These are phyloP conservation scores for Leucophenga varia DNA, from an alignment of 1,140 invertebrate genomes.

Conservation along the genomic window DNA sequence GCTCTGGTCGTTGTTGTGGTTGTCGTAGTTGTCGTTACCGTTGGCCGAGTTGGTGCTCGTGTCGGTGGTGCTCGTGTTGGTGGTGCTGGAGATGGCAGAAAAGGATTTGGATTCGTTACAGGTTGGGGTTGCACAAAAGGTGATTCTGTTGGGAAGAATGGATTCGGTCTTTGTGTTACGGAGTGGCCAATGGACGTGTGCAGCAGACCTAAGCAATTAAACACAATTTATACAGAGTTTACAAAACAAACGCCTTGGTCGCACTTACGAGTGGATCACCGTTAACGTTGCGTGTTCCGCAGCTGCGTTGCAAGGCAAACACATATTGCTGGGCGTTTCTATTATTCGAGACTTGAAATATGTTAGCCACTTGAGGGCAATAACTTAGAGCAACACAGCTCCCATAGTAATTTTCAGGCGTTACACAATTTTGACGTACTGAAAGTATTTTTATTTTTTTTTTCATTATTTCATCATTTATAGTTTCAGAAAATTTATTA, in stretches of 20 bases:
- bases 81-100: neutral
- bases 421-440: conserved; percentile 42
- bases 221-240: neutral
- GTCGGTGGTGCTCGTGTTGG: neutral
- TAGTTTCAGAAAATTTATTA: too few species aligned
- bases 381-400: conserved; percentile 39
- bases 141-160: conserved; percentile 27
- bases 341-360: conserved; percentile 29
- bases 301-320: conserved; percentile 36
- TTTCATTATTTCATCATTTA: neutral
- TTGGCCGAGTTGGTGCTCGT: neutral
- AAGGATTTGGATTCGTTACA: neutral
- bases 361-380: conserved; percentile 41
- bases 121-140: conserved; percentile 17
- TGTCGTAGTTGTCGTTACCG: conserved; percentile 11
- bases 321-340: conserved; percentile 37
- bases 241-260: neutral
- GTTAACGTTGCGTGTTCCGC: conserved; percentile 38
- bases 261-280: conserved; percentile 47
- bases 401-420: conserved; percentile 47
- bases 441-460: neutral
- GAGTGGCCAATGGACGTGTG: conserved; percentile 27
- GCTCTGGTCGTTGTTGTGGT: conserved; percentile 15
- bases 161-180: conserved; percentile 33
- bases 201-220: conserved; percentile 39